Evolutionary conservation across 2,797 vertebrate species (phyloP), one percentile per base, ranked within the genome.

Genomic region (Melanotaenia trifasciata): DNA sequence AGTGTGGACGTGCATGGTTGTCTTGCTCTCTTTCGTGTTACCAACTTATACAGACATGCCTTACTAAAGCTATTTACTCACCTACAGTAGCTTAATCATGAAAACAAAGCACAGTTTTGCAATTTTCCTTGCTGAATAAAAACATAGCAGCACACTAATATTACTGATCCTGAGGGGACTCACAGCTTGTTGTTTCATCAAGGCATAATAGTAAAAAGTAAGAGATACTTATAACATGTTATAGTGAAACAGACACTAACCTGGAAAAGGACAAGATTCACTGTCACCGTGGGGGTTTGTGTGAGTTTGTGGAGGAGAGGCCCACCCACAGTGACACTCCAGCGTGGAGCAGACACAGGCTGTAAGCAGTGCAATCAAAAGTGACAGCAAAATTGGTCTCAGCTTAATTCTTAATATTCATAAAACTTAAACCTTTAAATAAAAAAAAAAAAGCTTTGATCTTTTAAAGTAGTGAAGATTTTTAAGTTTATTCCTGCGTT

Each of bases 301-400:
- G 67, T 40, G 51, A n/a, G 51, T 58, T 4, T 58, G 71, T 75
- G 65, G 77, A 51, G 70, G 64, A 70, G 58, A 66, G 70, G 58
- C 38, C 45, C 76, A 66, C 32, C 59, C 59, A 26, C 40, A 50
- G 18, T 24, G 22, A 50, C 18, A 22, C 9, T 16, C 40, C 66
- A n/a, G 47, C 64, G 8, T 7, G 16, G 7, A n/a, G 45, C 18
- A n/a, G 45, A 47, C 45, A 47, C 45, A 47, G 40, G 40, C 40
- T 43, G 14, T 16, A 16, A 43, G 40, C 40, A 16, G 14, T 13
- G 5, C 45, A n/a, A 6, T n/a, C 20, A 47, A 7, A 47, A n/a
- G 5, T 47, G 45, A n/a, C 45, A 47, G 16, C 45, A 47, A 47
- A 47, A 47, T 9, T n/a, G 6, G 43, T 47, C 18, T 9, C 20